Evolutionary conservation across 2,797 vertebrate genomes (phyloP).

Genomic region (Lemur catta): DNA sequence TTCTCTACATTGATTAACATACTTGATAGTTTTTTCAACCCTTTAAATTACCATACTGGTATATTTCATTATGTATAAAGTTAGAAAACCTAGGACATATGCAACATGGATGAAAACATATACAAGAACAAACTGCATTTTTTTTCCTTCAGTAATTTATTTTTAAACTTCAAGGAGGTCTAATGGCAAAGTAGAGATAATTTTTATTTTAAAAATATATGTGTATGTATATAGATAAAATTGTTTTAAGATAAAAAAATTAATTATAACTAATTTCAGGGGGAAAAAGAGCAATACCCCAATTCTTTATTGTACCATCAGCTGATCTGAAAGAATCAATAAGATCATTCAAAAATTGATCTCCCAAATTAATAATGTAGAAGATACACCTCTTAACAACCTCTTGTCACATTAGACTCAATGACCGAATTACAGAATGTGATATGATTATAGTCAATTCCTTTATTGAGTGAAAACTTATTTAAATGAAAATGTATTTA

Average conservation of each 20-base stretch:
- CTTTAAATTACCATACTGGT: background rate
- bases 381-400: background rate
- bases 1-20: background rate
- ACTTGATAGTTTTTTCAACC: background rate
- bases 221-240: background rate
- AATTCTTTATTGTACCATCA: background rate
- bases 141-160: background rate
- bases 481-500: background rate
- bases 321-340: background rate
- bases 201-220: background rate
- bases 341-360: background rate
- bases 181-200: background rate
- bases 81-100: background rate
- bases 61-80: background rate
- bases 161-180: background rate
- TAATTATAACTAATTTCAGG: background rate
- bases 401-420: background rate
- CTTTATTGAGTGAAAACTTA: background rate
- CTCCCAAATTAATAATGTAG: background rate
- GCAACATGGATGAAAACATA: background rate
- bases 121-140: accelerated
- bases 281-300: background rate
- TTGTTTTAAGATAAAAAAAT: background rate
- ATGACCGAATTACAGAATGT: background rate
- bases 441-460: background rate